Evolutionary conservation across 2,797 vertebrate species (phyloP).

Genomic region (Sebastes reedi): DNA sequence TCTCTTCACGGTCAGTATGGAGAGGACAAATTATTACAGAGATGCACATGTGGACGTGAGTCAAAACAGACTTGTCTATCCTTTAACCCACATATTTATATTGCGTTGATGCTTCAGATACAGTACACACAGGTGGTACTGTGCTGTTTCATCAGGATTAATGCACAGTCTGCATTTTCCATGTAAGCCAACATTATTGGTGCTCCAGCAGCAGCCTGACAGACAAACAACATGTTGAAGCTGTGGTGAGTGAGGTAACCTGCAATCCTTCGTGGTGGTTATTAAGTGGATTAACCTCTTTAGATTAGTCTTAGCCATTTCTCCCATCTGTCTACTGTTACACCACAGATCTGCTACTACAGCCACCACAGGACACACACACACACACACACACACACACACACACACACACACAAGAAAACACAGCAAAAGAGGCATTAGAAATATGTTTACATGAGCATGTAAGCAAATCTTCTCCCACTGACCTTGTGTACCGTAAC

Average conservation of each 20-base stretch:
- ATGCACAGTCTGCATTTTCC: constrained; percentile 24
- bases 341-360: constrained; percentile 36
- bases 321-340: constrained; percentile 73
- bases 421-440: background rate
- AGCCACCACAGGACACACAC: background rate
- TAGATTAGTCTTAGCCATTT: constrained; percentile 72
- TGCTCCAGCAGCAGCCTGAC: background rate
- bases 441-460: constrained; percentile 22
- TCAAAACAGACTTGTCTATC: too few relatives aligned
- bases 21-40: background rate
- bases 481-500: constrained; percentile 21
- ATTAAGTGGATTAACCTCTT: constrained; percentile 77
- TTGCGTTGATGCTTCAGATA: background rate
- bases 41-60: background rate
- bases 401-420: background rate
- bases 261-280: constrained; percentile 47
- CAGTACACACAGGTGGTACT: background rate
- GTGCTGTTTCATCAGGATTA: constrained; percentile 23
- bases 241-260: constrained; percentile 58
- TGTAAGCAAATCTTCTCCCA: constrained; percentile 32
- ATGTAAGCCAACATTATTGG: constrained; percentile 5
- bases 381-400: constrained; percentile 11
- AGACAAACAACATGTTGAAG: constrained; percentile 53
- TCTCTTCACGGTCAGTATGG: background rate
- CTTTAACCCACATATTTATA: background rate